A percentile compares a stretch with the other conserved stretches of the same genome.
phyloP scores from a whole-genome alignment of 2,888 invertebrate species.

The Dolichomitus sp. region DNA sequence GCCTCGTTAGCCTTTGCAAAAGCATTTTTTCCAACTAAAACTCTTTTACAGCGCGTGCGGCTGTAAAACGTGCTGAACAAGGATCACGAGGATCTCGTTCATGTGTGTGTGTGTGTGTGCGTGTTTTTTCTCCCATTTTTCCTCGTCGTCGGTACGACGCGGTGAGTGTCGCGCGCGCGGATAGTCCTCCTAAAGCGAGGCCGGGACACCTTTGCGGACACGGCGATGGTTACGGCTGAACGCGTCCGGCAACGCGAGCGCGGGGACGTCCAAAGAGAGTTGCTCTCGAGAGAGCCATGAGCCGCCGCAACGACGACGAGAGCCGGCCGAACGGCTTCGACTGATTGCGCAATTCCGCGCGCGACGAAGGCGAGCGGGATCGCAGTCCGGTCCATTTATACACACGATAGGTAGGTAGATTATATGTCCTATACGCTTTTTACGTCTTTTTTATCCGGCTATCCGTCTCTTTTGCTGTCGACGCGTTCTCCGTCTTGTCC shows the following conservation, averaged over 20 bases:
- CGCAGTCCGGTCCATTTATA: conserved; percentile 82
- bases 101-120: conserved; percentile 21
- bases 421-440: conserved; percentile 67
- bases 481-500: conserved; percentile 47
- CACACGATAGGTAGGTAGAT: conserved; percentile 73
- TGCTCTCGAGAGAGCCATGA: conserved; percentile 53
- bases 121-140: conserved; percentile 23
- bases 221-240: conserved; percentile 72
- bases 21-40: conserved; percentile 28
- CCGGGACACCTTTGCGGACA: conserved; percentile 65
- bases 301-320: conserved; percentile 60
- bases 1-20: background rate
- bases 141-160: conserved; percentile 9
- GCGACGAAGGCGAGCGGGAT: conserved; percentile 84
- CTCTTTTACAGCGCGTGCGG: conserved; percentile 63
- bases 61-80: conserved; percentile 56
- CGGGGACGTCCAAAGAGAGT: conserved; percentile 67
- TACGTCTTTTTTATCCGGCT: conserved; percentile 64
- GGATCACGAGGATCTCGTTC: conserved; percentile 62
- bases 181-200: conserved; percentile 70
- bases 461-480: conserved; percentile 56
- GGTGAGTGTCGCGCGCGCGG: conserved; percentile 60
- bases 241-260: conserved; percentile 67
- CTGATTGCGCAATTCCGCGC: conserved; percentile 83
- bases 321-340: conserved; percentile 83